A percentile compares a stretch with the other conserved stretches of the same genome.
phyloP scores from a whole-genome alignment of 2,113 vertebrate genomes.

The Megalops atlanticus region DNA sequence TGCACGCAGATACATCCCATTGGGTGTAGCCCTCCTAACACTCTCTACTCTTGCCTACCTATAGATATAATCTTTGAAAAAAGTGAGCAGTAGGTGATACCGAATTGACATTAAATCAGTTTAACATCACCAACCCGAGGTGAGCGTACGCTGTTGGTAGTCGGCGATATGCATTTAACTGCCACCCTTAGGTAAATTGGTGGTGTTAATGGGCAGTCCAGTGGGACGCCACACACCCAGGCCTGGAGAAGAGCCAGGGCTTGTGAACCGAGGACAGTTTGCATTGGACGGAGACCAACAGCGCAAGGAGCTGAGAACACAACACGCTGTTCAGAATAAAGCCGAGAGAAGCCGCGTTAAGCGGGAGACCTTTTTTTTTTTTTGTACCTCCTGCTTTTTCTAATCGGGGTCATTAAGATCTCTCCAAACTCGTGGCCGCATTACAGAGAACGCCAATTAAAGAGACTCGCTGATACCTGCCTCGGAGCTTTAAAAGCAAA shows the following conservation, averaged over 20 bases:
- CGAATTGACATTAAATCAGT: background rate
- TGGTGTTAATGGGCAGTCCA: background rate
- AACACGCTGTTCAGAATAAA: background rate
- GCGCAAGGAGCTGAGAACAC: background rate
- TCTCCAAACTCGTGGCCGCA: background rate
- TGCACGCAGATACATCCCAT: background rate
- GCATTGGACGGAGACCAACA: background rate
- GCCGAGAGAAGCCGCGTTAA: no score
- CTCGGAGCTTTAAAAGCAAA: background rate
- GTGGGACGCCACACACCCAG: background rate
- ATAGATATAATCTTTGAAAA: background rate
- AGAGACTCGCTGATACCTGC: background rate
- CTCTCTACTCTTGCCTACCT: background rate
- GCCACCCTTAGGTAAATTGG: background rate
- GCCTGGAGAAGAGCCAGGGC: background rate
- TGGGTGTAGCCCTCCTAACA: background rate
- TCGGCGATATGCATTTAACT: slow-evolving; percentile 1
- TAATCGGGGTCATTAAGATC: background rate
- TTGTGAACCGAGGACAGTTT: background rate
- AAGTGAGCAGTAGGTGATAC: background rate
- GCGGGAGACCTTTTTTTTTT: background rate
- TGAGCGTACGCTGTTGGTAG: background rate
- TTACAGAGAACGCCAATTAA: background rate
- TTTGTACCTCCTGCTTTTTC: background rate
- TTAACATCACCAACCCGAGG: background rate